Conservation (phyloP, 2,888 invertebrate species). For the Polietes domitor region DNA sequence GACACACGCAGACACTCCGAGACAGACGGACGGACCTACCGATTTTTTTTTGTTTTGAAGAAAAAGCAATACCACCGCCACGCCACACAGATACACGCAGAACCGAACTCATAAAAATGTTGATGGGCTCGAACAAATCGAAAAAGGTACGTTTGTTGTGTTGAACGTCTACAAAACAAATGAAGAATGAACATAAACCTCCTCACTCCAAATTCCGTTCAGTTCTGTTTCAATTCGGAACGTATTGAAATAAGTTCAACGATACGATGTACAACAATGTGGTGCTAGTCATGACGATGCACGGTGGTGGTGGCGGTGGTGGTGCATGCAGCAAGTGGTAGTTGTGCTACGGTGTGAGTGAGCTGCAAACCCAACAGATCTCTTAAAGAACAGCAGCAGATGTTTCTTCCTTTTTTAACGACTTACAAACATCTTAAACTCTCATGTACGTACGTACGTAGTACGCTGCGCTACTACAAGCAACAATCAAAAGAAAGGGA, state of each 20-base stretch:
- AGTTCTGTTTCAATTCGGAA: slow-evolving; percentile 26
- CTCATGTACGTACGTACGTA: neutral
- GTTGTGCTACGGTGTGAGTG: neutral
- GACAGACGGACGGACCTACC: neutral
- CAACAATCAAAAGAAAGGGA: slow-evolving; percentile 18
- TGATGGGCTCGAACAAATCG: slow-evolving; percentile 42
- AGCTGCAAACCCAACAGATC: slow-evolving; percentile 36
- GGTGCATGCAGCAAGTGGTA: slow-evolving; percentile 7
- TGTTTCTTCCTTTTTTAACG: slow-evolving; percentile 69
- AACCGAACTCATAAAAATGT: slow-evolving; percentile 31
- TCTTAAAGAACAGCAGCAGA: slow-evolving; percentile 73
- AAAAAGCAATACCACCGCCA: slow-evolving; percentile 19
- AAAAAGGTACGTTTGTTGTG: slow-evolving; percentile 44
- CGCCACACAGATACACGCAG: slow-evolving; percentile 28
- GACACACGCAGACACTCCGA: slow-evolving; percentile 2
- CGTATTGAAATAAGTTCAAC: slow-evolving; percentile 63
- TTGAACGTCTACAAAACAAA: slow-evolving; percentile 42
- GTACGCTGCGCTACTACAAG: too few relatives aligned
- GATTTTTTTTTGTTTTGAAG: neutral
- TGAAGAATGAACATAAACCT: slow-evolving; percentile 40
- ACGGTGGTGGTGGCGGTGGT: neutral
- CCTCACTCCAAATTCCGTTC: slow-evolving; percentile 28
- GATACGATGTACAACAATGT: neutral
- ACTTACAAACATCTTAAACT: slow-evolving; percentile 36
- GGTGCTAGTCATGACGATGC: slow-evolving; percentile 7